Evolutionary conservation across 1,140 invertebrate genomes (phyloP), one percentile per base, ranked within the genome.

Genomic region (Temnothorax longispinosus): DNA sequence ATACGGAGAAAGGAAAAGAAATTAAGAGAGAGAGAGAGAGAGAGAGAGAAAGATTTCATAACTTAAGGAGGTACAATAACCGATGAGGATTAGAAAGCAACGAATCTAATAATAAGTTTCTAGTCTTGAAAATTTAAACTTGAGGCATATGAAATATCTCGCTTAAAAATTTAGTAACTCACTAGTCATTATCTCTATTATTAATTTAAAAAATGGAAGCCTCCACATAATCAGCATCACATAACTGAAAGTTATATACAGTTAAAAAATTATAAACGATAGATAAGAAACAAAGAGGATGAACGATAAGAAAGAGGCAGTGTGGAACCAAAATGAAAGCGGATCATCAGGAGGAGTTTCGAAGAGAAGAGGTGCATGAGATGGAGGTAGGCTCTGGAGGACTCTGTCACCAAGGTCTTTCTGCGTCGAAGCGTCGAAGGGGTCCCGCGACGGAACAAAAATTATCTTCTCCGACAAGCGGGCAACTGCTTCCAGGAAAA

Each of bases 401-500:
- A 78, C 47, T 35, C 75, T 74, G 54, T 80, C 60, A 64, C 60
- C 44, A 32, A 65, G 56, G 78, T 87, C 62, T 52, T 85, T 81
- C 76, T 80, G 78, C 52, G 32, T 52, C 87, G 69, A 50, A 52
- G 78, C 52, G 32, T 52, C 87, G 69, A 50, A 52, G 62, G 47
- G 76, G 84, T 86, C 72, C 72, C 75, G 82, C 58, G 52, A 78
- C 86, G 71, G 88, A 85, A 90, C 91, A 60, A 89, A 93, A 92
- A 92, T 93, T 93, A 92, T 92, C 92, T 90, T 76, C 75, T 80
- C 84, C 87, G 89, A 92, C 91, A 90, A 90, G 82, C 87, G 75
- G 69, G 77, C 86, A 92, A 91, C 90, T 90, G 90, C 92, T 93
- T 92, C 92, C 92, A 92, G 88, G 92, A 93, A 92, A 92, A 91